phyloP scores from a whole-genome alignment of 2,797 vertebrate genomes.

The Coregonus suidteri region DNA sequence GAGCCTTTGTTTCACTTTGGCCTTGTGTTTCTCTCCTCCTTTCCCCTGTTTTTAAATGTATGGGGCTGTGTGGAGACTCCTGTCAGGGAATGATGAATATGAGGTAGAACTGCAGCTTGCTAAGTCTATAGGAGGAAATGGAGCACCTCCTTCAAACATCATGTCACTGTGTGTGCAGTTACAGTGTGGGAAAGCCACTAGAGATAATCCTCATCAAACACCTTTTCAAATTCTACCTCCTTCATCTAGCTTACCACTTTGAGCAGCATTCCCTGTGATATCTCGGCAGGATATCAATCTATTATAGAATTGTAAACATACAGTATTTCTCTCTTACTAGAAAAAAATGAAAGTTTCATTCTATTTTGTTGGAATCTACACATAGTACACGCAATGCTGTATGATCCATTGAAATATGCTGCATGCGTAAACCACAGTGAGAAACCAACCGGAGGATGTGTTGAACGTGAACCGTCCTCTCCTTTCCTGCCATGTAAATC shows the following conservation, averaged over 20 bases:
- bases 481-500: slow-evolving; percentile 39
- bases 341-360: neutral
- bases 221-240: neutral
- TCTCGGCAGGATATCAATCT: too few relatives aligned
- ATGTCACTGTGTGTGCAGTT: neutral
- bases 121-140: neutral
- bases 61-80: slow-evolving; percentile 32
- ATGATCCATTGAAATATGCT: neutral
- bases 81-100: slow-evolving; percentile 41
- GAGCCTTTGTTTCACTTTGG: slow-evolving; percentile 64
- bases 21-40: slow-evolving; percentile 49
- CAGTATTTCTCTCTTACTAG: neutral
- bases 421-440: neutral
- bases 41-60: slow-evolving; percentile 36
- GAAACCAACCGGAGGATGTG: slow-evolving; percentile 10
- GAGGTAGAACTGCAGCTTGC: slow-evolving; percentile 19
- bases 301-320: too few relatives aligned
- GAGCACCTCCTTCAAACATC: neutral
- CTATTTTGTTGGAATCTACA: neutral
- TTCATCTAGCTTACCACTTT: neutral
- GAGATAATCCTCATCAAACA: neutral
- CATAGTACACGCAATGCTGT: neutral
- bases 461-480: slow-evolving; percentile 20
- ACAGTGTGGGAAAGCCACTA: neutral
- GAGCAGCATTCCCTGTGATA: neutral